Evolutionary conservation across 2,888 invertebrate genomes (phyloP).

Genomic region (Nomada flava): DNA sequence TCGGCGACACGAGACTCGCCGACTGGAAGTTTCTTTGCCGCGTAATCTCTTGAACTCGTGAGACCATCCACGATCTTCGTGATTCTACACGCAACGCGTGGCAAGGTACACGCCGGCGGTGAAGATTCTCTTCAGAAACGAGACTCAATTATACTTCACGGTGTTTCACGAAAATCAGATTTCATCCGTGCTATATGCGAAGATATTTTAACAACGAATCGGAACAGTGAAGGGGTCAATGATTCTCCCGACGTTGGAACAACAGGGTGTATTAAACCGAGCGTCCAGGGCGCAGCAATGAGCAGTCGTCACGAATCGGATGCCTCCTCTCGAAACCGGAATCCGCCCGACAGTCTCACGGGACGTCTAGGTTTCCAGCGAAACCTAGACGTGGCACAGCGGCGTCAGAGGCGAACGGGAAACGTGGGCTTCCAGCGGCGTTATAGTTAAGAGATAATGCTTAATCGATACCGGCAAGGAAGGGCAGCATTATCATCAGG

Average conservation of each 20-base stretch:
- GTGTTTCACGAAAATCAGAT: not conserved
- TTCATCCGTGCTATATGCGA: too few species aligned
- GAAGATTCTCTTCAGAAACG: too few species aligned
- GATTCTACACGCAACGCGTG: slow-evolving; percentile 29
- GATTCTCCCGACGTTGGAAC: not conserved
- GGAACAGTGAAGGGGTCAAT: not conserved
- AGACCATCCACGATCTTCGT: not conserved
- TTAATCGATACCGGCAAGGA: slow-evolving; percentile 63
- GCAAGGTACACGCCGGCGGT: not conserved
- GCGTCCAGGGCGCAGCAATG: slow-evolving; percentile 8
- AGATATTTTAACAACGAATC: too few species aligned
- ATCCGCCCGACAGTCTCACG: slow-evolving; percentile 35
- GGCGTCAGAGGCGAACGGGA: slow-evolving; percentile 33
- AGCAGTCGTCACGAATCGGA: not conserved
- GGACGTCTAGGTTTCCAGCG: slow-evolving; percentile 41
- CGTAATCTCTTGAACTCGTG: not conserved
- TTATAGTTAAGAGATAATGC: slow-evolving; percentile 67
- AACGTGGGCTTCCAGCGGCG: slow-evolving; percentile 35
- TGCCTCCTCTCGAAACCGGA: not conserved
- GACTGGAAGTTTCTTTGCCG: not conserved
- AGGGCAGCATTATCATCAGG: slow-evolving; percentile 33
- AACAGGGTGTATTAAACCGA: not conserved
- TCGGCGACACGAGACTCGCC: slow-evolving; percentile 1
- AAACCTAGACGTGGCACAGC: not conserved
- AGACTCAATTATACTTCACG: too few species aligned